These are phyloP conservation scores for Sphenopsis melanotis DNA, from an alignment of 2,797 vertebrate genomes.

Conservation along the genomic window DNA sequence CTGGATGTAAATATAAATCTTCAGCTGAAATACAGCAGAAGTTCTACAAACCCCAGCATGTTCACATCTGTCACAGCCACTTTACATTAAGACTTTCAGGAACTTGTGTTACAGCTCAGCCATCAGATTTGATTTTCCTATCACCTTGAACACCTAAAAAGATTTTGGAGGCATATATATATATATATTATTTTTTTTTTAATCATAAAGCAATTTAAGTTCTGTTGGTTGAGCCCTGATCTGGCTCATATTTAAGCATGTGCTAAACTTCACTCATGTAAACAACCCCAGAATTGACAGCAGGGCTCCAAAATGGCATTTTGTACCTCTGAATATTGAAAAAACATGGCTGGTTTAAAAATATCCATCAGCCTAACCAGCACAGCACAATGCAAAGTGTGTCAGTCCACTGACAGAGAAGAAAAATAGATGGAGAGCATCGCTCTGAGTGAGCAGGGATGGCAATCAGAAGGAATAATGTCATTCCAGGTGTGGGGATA, in stretches of 20 bases:
- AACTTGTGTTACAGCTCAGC: conserved; percentile 37
- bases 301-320: neutral
- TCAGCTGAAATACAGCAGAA: conserved; percentile 41
- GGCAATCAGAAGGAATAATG: neutral
- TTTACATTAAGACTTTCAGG: conserved; percentile 16
- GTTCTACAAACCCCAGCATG: conserved; percentile 29
- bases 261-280: neutral
- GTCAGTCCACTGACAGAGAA: neutral
- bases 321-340: neutral
- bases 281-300: neutral
- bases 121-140: conserved; percentile 54
- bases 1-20: conserved; percentile 47
- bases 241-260: neutral
- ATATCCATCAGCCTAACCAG: neutral
- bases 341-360: conserved; percentile 14
- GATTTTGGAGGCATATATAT: neutral
- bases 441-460: neutral
- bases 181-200: neutral
- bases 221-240: neutral
- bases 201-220: neutral
- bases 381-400: neutral
- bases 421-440: neutral
- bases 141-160: conserved; percentile 51
- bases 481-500: neutral
- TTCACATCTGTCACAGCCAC: conserved; percentile 53